These are phyloP conservation scores for Sturmia bella DNA, from an alignment of 2,888 invertebrate genomes.

Conservation along the genomic window DNA sequence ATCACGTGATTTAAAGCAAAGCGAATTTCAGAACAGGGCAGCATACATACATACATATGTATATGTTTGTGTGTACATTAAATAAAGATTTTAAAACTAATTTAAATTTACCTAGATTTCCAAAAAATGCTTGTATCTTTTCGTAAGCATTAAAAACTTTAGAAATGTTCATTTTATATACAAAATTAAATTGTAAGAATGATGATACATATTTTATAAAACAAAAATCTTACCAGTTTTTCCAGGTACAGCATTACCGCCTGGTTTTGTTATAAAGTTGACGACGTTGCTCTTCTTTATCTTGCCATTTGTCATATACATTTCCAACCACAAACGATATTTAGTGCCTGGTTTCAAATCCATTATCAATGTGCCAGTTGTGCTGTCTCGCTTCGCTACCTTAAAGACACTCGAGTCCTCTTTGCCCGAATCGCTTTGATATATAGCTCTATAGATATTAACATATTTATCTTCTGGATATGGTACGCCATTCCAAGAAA, in stretches of 20 bases:
- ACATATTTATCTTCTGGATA: conserved; percentile 95
- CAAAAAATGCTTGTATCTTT: conserved; percentile 75
- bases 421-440: conserved; percentile 88
- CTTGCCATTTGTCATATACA: conserved; percentile 94
- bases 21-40: too few relatives aligned
- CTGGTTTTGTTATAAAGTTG: conserved; percentile 92
- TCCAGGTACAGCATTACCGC: conserved; percentile 82
- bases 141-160: conserved; percentile 75
- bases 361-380: conserved; percentile 85
- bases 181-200: conserved; percentile 3
- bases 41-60: too few relatives aligned
- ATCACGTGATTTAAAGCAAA: too few relatives aligned
- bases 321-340: conserved; percentile 93
- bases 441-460: conserved; percentile 93
- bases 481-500: conserved; percentile 92
- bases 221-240: conserved; percentile 81
- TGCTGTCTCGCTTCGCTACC: conserved; percentile 88
- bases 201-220: too few relatives aligned
- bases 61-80: too few relatives aligned
- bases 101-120: conserved; percentile 75
- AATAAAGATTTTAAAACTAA: background rate
- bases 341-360: conserved; percentile 90
- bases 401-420: conserved; percentile 89
- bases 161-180: conserved; percentile 43
- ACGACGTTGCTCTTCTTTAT: conserved; percentile 95